A percentile compares a stretch with the other conserved stretches of the same genome.
Evolutionary conservation across 2,888 invertebrate genomes (phyloP).

Genomic region (Hesperia comma): DNA sequence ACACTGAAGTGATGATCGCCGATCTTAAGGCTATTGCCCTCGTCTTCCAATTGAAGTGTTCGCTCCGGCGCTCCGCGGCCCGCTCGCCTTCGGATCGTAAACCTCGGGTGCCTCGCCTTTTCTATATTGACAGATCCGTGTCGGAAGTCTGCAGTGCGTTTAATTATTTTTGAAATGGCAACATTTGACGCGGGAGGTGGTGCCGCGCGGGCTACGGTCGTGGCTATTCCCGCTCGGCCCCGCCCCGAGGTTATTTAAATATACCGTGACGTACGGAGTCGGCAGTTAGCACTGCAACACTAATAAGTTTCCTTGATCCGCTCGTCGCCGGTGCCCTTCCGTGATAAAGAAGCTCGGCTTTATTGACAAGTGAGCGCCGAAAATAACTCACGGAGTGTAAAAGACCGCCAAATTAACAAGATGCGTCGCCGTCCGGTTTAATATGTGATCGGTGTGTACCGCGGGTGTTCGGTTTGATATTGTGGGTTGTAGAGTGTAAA

Average conservation of each 20-base stretch:
- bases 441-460: constrained; percentile 6
- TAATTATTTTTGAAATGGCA: constrained; percentile 46
- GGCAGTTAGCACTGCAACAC: constrained; percentile 50
- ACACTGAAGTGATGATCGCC: constrained; percentile 50
- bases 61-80: constrained; percentile 52
- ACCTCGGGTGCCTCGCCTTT: constrained; percentile 31
- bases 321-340: constrained; percentile 65
- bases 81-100: constrained; percentile 12
- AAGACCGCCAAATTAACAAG: constrained; percentile 36
- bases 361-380: constrained; percentile 58
- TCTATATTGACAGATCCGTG: constrained; percentile 39
- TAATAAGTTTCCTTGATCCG: constrained; percentile 65
- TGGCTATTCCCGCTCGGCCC: constrained; percentile 55
- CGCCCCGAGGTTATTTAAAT: constrained; percentile 69
- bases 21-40: constrained; percentile 61
- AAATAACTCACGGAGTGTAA: constrained; percentile 48
- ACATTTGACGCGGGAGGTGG: constrained; percentile 50
- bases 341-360: constrained; percentile 53
- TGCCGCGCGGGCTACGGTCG: constrained; percentile 68
- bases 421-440: constrained; percentile 1
- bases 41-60: constrained; percentile 59
- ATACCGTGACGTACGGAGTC: constrained; percentile 60
- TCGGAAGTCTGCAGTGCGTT: constrained; percentile 38
- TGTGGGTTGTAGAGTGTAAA: constrained; percentile 15
- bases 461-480: constrained; percentile 4